Evolutionary conservation across 2,888 invertebrate species (phyloP), one percentile per base, ranked within the genome.

Genomic region (Agrochola lychnidis): DNA sequence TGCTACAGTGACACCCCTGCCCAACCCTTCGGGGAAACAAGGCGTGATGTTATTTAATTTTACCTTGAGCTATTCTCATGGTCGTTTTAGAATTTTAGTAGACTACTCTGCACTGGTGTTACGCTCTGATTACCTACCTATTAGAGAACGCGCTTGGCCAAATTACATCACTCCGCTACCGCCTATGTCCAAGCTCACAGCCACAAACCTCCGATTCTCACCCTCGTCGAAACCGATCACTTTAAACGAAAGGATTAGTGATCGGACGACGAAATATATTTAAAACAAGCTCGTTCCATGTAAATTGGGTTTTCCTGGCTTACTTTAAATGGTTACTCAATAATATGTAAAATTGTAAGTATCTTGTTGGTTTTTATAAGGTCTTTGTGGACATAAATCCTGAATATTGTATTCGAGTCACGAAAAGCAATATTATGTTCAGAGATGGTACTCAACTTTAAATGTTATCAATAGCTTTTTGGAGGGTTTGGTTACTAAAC

Each of bases 401-500:
- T 51, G 66, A 59, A 71, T 73, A 78, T 79, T 83, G 68, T 79
- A 79, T 74, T 74, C 74, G 19, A 61, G 74, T 69, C 82, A 82
- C 71, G 82, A 61, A 79, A 72, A 66, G 59, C n/a, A 51, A 69
- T 82, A 71, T 79, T 69, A 67, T 63, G 67, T 73, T 73, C 42
- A 40, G 36, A 59, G 25, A 70, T 68, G 71, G 53, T 68, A 64
- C 63, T 82, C 70, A 61, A 70, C 16, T 70, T 61, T 70, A 66
- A 79, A 69, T 79, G 64, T 66, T 59, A 75, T 64, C 69, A 66
- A 81, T 69, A 61, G 53, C 40, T 40, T 69, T 45, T 73, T 12
- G n/a, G n/a, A 53, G 59, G 19, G 25, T 66, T 51, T 40, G 9
- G 30, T 78, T 62, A 53, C 59, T 22, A 25, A 40, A 36, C 22